These are phyloP conservation scores for Corydoras sp. DNA, from an alignment of 2,113 vertebrate species.

Conservation along the genomic window DNA sequence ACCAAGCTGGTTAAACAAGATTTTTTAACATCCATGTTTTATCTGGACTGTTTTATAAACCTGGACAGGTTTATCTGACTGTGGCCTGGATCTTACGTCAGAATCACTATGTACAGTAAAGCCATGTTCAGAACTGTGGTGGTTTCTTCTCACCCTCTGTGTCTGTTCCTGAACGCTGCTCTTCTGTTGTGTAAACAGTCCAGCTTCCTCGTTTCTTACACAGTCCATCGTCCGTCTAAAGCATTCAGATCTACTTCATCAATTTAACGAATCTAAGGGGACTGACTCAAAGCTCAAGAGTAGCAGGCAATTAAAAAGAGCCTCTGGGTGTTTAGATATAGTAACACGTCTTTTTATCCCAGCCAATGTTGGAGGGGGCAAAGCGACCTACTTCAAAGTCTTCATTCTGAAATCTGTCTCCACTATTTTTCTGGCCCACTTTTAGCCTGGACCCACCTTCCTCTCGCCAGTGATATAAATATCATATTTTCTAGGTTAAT, in stretches of 20 bases:
- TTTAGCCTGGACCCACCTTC: constrained; percentile 64
- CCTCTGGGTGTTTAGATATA: constrained; percentile 62
- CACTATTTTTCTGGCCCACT: constrained; percentile 56
- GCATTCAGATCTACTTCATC: background rate
- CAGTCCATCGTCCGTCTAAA: background rate
- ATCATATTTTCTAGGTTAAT: constrained; percentile 76
- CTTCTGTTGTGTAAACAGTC: constrained; percentile 3
- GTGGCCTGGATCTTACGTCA: no score
- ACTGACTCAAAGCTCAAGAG: constrained; percentile 43
- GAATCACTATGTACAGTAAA: no score
- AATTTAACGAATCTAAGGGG: constrained; percentile 44
- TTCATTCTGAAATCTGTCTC: constrained; percentile 60
- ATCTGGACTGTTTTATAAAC: no score
- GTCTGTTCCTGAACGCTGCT: background rate
- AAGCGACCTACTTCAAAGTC: constrained; percentile 64
- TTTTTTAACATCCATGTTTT: no score
- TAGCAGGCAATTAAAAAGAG: constrained; percentile 50
- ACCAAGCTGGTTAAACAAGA: no score
- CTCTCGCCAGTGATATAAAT: constrained; percentile 62
- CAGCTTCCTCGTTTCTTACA: background rate
- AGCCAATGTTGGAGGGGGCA: constrained; percentile 45
- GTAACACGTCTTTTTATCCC: constrained; percentile 55
- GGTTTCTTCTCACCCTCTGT: background rate
- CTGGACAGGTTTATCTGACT: no score
- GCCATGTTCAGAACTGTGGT: no score